Evolutionary conservation across 2,888 invertebrate genomes (phyloP).

Genomic region (Cyrtodaria siliqua): DNA sequence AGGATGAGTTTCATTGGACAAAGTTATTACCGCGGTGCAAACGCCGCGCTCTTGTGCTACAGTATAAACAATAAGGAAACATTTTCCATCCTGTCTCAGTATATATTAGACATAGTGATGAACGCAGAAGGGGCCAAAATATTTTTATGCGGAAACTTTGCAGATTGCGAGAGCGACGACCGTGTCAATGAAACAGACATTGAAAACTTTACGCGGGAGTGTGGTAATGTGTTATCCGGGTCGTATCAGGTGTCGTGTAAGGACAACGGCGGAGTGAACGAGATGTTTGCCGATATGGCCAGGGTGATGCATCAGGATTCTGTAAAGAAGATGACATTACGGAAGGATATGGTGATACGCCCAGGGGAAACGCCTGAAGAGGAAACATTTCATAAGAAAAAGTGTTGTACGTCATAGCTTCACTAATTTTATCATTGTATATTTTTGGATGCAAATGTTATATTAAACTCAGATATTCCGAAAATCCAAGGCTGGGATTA

Average conservation of each 20-base stretch:
- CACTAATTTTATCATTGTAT: neutral
- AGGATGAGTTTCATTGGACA: constrained; percentile 97
- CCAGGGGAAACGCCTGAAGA: constrained; percentile 75
- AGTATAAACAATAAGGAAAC: constrained; percentile 96
- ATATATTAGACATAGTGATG: constrained; percentile 96
- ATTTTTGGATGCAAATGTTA: neutral
- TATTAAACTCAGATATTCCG: neutral
- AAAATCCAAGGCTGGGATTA: too few relatives aligned
- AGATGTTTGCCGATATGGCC: constrained; percentile 97
- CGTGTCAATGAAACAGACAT: constrained; percentile 94
- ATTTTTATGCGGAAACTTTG: constrained; percentile 97
- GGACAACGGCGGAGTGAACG: constrained; percentile 93
- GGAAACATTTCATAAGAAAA: constrained; percentile 62
- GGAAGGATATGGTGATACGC: constrained; percentile 74
- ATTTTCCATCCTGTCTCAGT: constrained; percentile 96
- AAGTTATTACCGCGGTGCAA: constrained; percentile 98
- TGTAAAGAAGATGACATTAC: constrained; percentile 75
- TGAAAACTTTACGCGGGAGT: constrained; percentile 94
- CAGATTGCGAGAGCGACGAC: constrained; percentile 92
- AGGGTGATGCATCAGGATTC: constrained; percentile 72
- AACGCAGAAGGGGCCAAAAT: constrained; percentile 95
- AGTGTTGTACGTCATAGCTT: constrained; percentile 69
- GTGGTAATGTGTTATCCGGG: constrained; percentile 95
- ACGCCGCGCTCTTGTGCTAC: constrained; percentile 97
- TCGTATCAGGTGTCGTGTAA: constrained; percentile 96